A percentile compares a stretch with the other conserved stretches of the same genome.
Conservation (phyloP, 2,113 vertebrate genomes). For the Syngnathus scovelli region DNA sequence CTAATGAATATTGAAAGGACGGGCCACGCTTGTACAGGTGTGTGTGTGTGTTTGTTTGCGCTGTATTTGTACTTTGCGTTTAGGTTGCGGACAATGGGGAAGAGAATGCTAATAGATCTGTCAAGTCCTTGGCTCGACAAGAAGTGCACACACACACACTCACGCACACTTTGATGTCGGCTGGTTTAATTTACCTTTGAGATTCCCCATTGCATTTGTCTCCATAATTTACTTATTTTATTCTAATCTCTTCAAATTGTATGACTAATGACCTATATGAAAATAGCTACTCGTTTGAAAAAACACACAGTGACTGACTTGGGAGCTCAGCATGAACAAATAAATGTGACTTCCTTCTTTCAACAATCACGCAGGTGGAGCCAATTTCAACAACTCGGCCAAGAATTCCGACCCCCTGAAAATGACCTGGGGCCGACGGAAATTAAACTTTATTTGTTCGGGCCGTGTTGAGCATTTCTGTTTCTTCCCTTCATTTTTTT, state of each 20-base stretch:
- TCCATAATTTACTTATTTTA: conserved; percentile 2
- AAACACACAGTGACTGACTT: conserved; percentile 24
- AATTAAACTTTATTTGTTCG: conserved; percentile 35
- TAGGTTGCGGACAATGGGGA: conserved; percentile 40
- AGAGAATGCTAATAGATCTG: conserved; percentile 69
- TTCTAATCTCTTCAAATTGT: conserved; percentile 16
- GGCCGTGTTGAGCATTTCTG: conserved; percentile 11
- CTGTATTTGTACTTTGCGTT: conserved; percentile 6
- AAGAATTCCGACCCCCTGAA: conserved; percentile 14
- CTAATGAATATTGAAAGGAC: conserved; percentile 75
- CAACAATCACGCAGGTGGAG: conserved; percentile 12
- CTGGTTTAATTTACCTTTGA: conserved; percentile 1
- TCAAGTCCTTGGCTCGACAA: conserved; percentile 57
- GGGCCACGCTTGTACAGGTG: conserved; percentile 17
- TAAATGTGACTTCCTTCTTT: conserved; percentile 7
- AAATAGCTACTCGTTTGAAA: conserved; percentile 28
- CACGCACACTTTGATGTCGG: background rate
- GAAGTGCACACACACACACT: background rate
- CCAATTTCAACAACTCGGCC: conserved; percentile 25
- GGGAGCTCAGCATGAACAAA: conserved; percentile 26
- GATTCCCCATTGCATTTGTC: background rate
- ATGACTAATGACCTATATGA: conserved; percentile 11
- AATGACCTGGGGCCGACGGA: conserved; percentile 18
- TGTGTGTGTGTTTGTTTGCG: conserved; percentile 3
- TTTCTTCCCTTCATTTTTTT: conserved; percentile 20